A percentile compares a stretch with the other conserved stretches of the same genome.
These are phyloP conservation scores for Mionectes olivaceus DNA, from an alignment of 2,797 vertebrate species.

Conservation along the genomic window DNA sequence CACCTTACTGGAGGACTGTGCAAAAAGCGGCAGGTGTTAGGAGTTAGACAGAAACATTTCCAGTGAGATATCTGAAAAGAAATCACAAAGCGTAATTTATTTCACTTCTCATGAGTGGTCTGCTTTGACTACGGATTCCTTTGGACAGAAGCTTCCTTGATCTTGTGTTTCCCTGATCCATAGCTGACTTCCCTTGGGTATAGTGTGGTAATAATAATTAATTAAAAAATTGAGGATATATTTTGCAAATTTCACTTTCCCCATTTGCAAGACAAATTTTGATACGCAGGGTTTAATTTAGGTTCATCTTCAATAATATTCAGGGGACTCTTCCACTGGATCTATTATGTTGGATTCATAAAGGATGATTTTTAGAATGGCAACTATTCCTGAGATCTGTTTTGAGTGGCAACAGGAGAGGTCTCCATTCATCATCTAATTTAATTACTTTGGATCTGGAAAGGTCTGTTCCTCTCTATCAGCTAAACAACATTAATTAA, in stretches of 20 bases:
- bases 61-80: background rate
- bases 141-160: background rate
- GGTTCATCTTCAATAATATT: background rate
- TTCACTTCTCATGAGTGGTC: background rate
- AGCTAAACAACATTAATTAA: background rate
- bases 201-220: background rate
- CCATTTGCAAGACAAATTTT: background rate
- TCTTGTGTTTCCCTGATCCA: background rate
- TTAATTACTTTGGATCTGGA: background rate
- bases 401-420: background rate
- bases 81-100: background rate
- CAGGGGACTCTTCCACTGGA: background rate
- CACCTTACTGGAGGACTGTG: background rate
- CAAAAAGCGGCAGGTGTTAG: background rate
- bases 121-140: background rate
- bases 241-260: background rate
- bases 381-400: background rate
- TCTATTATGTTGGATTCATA: background rate
- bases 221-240: background rate
- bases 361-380: background rate
- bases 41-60: background rate
- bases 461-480: background rate
- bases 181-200: background rate
- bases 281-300: background rate
- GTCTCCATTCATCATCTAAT: background rate